Percentiles rank a stretch among this genome's conserved stretches.
Evolutionary conservation across 2,797 vertebrate genomes (phyloP).

Genomic region (Nannoperca obscura): DNA sequence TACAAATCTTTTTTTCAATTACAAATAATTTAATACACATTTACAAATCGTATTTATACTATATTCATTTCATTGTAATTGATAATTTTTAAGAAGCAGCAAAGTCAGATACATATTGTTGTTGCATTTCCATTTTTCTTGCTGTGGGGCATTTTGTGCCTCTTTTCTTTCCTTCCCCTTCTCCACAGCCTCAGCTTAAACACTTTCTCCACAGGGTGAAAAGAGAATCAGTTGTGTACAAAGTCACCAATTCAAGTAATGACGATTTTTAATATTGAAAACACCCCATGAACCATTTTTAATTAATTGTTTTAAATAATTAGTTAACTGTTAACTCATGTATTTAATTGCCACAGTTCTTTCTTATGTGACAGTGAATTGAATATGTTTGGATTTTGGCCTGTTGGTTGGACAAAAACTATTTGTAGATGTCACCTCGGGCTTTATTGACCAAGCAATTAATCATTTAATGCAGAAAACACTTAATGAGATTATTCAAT

Average conservation of each 20-base stretch:
- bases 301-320: background rate
- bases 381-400: background rate
- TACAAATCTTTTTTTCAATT: too few relatives aligned
- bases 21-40: too few relatives aligned
- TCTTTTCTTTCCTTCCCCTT: background rate
- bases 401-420: background rate
- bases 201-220: background rate
- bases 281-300: too few relatives aligned
- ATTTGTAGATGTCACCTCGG: constrained; percentile 1
- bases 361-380: background rate
- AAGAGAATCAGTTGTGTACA: background rate
- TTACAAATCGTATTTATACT: too few relatives aligned
- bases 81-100: constrained; percentile 27
- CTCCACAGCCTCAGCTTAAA: background rate
- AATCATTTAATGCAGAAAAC: background rate
- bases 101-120: background rate
- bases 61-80: background rate
- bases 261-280: background rate
- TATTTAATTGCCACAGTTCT: background rate
- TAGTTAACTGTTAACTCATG: background rate
- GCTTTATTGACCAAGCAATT: background rate
- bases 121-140: constrained; percentile 17
- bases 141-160: background rate
- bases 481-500: background rate
- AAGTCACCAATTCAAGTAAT: background rate